Evolutionary conservation across 2,888 invertebrate species (phyloP), one percentile per base, ranked within the genome.

Genomic region (Scaptomyza reducta): DNA sequence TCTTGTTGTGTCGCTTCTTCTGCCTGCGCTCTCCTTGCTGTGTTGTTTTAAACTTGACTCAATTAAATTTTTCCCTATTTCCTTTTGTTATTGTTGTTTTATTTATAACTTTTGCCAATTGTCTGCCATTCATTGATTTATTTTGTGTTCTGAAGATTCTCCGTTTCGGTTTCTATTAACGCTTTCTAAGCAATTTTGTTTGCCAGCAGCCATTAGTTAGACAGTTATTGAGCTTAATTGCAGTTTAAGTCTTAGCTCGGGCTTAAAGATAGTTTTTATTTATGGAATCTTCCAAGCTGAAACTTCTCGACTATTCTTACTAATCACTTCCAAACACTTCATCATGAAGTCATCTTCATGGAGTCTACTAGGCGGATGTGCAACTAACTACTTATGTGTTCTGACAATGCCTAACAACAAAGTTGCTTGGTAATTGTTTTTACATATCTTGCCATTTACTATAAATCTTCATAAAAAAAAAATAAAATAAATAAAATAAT

Each of bases 1-100:
- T 22, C 35, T 33, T 9, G 38, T 50, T 44, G 5, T 29, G 53
- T 46, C 47, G 41, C 57, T 40, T 25, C 25, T 55, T 38, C 35
- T 54, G 22, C 56, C n/a, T 42, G 16, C 29, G 49, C 46, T 56
- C 64, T 51, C 33, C 47, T 38, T 25, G 13, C 29, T 62, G 47
- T 67, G 51, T 56, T 79, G 70, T 38, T 71, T 74, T 75, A 83
- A 86, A 84, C 84, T 84, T 88, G 84, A 78, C 84, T 84, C 88
- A 83, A 84, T 84, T 88, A 71, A 61, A 75, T 83, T 88, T 58
- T 77, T 72, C 57, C 67, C 67, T 62, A 54, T 61, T 65, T 68
- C 53, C 41, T 56, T 14, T 35, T 55, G 18, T 47, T 46, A 14
- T 14, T 16, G 18, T 40, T 53, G 46, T 65, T 67, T 70, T 80